These are phyloP conservation scores for Aphelenchoides fujianensis DNA, from an alignment of 1,140 invertebrate species.

Conservation along the genomic window DNA sequence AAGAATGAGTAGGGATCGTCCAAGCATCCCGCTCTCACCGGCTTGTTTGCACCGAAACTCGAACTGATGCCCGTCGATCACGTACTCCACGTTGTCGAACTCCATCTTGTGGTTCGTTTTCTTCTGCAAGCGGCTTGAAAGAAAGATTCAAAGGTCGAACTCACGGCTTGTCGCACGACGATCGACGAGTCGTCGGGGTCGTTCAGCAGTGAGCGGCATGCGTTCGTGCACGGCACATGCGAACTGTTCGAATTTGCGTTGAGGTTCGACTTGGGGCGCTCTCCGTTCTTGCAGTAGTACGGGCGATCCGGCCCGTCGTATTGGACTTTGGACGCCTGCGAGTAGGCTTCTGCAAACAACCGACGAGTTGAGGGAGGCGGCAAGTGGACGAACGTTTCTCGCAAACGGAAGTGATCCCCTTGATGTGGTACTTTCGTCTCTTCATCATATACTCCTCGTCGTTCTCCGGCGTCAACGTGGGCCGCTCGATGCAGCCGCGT, in stretches of 20 bases:
- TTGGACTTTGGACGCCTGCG: background rate
- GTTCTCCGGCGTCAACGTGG: background rate
- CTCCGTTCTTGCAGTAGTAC: slow-evolving; percentile 1
- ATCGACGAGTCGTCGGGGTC: background rate
- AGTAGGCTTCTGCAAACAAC: background rate
- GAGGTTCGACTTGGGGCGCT: background rate
- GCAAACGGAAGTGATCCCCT: slow-evolving; percentile 9
- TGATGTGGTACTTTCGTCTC: background rate
- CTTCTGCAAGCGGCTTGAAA: background rate
- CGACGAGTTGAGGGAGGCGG: background rate
- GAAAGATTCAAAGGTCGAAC: background rate
- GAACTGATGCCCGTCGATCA: background rate
- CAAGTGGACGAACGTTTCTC: background rate
- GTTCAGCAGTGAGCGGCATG: background rate
- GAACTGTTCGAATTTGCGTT: background rate
- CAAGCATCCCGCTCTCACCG: background rate
- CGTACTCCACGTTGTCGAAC: background rate
- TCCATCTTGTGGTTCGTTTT: background rate
- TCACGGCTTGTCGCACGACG: background rate
- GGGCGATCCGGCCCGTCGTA: background rate
- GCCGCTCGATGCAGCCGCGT: slow-evolving; percentile 1
- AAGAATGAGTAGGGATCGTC: background rate
- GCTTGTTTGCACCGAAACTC: slow-evolving; percentile 6
- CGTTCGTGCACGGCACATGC: slow-evolving; percentile 2
- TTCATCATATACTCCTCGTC: background rate